Evolutionary conservation across 2,797 vertebrate genomes (phyloP).

Genomic region (Tachyglossus aculeatus): DNA sequence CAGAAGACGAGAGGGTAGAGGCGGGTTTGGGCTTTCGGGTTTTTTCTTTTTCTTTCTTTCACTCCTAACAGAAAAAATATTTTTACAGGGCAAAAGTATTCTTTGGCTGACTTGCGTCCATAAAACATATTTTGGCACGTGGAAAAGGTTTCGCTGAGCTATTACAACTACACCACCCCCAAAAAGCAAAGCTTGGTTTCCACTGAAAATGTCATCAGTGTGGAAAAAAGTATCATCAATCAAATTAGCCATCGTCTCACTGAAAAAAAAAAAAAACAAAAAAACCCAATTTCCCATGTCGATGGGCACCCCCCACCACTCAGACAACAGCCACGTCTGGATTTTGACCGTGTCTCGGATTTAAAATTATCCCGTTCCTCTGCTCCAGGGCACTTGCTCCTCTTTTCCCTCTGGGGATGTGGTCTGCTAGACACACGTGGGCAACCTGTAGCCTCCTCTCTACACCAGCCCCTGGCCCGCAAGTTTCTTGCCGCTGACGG

Average conservation of each 20-base stretch:
- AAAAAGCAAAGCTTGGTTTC: constrained; percentile 27
- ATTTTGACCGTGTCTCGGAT: too few relatives aligned
- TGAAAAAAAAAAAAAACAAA: constrained; percentile 1
- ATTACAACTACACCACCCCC: constrained; percentile 13
- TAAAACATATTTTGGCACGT: constrained; percentile 28
- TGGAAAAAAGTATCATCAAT: constrained; percentile 31
- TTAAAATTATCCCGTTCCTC: too few relatives aligned
- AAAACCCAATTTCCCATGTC: neutral
- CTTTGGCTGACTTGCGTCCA: constrained; percentile 33
- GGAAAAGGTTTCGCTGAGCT: constrained; percentile 41
- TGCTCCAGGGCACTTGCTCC: too few relatives aligned
- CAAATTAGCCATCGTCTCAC: constrained; percentile 33
- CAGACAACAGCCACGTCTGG: too few relatives aligned
- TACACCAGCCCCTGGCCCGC: neutral
- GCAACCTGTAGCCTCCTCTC: neutral
- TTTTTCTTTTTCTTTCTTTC: too few relatives aligned
- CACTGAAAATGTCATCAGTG: constrained; percentile 49
- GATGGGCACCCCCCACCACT: constrained; percentile 22
- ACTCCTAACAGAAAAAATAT: constrained; percentile 13
- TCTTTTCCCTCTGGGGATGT: neutral
- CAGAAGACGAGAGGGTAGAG: constrained; percentile 25
- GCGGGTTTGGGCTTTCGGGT: too few relatives aligned
- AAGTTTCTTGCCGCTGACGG: neutral
- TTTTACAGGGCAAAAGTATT: constrained; percentile 36
- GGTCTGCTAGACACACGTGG: neutral